A percentile compares a stretch with the other conserved stretches of the same genome.
Evolutionary conservation across 2,113 vertebrate genomes (phyloP).

Genomic region (Sinocyclocheilus maitianheensis): DNA sequence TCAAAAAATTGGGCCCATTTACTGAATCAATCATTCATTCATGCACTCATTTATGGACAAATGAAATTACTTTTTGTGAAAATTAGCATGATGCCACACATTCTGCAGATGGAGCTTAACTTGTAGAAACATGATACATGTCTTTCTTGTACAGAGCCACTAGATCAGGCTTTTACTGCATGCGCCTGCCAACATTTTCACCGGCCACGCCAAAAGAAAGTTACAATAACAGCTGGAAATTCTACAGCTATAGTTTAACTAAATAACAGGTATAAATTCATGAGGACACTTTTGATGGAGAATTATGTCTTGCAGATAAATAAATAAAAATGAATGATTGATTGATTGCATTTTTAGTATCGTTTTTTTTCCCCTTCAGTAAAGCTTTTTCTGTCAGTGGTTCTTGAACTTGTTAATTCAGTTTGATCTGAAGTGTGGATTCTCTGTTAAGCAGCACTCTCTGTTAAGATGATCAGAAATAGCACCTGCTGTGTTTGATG

Average conservation of each 20-base stretch:
- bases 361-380: no score
- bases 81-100: not conserved
- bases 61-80: not conserved
- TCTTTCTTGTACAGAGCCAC: not conserved
- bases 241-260: not conserved
- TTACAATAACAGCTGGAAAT: not conserved
- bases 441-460: not conserved
- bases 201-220: no score
- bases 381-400: no score
- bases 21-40: not conserved
- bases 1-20: not conserved
- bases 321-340: no score
- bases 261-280: not conserved
- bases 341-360: no score
- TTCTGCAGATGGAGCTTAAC: not conserved
- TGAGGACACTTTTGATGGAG: not conserved
- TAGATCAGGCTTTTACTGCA: no score
- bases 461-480: no score
- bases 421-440: not conserved
- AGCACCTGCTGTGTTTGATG: no score
- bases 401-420: not conserved
- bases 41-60: not conserved
- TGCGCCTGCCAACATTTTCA: no score
- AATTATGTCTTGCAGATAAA: not conserved
- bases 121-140: not conserved